Evolutionary conservation across 2,888 invertebrate genomes (phyloP).

Genomic region (Lycaena phlaeas): DNA sequence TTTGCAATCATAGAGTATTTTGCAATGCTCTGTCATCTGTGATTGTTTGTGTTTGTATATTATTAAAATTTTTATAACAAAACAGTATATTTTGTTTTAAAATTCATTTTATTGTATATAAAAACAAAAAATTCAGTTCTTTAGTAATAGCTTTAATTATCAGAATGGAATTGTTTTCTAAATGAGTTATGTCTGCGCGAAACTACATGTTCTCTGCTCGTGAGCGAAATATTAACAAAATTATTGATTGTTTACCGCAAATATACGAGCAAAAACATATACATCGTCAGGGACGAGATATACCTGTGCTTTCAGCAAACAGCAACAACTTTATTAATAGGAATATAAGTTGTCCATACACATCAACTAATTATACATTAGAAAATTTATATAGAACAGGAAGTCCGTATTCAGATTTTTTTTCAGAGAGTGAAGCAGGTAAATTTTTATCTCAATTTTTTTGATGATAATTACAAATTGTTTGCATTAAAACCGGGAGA

Average conservation of each 20-base stretch:
- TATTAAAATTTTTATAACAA: too few species aligned
- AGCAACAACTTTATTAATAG: constrained; percentile 43
- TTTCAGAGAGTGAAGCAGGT: constrained; percentile 63
- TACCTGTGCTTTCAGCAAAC: constrained; percentile 49
- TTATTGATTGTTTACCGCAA: constrained; percentile 54
- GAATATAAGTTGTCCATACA: constrained; percentile 49
- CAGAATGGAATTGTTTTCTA: background rate
- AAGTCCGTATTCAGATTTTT: constrained; percentile 60
- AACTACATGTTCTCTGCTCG: constrained; percentile 51
- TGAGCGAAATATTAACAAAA: constrained; percentile 51
- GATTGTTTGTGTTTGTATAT: too few species aligned
- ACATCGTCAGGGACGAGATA: constrained; percentile 39
- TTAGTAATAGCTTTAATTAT: background rate
- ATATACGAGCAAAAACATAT: constrained; percentile 50
- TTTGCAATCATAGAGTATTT: too few species aligned
- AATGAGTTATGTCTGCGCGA: constrained; percentile 54
- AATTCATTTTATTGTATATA: too few species aligned
- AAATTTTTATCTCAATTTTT: too few species aligned
- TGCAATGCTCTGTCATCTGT: too few species aligned
- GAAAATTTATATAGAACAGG: constrained; percentile 45
- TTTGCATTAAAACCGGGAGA: too few species aligned
- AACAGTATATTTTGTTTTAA: too few species aligned
- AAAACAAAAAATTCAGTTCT: too few species aligned
- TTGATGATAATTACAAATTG: too few species aligned
- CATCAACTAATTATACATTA: constrained; percentile 34